Conservation (phyloP, 2,888 invertebrate species). For the Uloborus plumipes region DNA sequence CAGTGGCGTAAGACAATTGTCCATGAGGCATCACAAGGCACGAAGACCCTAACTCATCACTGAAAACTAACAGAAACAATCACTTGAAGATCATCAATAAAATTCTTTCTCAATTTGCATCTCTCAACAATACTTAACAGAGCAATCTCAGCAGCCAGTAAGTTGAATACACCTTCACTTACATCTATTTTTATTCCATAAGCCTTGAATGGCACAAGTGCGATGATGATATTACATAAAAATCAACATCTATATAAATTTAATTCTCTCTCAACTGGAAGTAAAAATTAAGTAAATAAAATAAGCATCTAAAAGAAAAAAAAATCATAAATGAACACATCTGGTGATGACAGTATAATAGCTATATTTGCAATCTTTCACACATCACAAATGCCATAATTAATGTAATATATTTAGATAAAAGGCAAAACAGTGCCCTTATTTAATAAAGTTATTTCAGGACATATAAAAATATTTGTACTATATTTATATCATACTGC, state of each 20-base stretch:
- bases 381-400: no score
- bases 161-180: neutral
- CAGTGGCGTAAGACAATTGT: constrained; percentile 11
- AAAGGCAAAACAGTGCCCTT: no score
- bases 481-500: neutral
- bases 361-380: no score
- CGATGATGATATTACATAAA: no score
- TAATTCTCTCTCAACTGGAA: no score
- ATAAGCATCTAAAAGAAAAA: neutral
- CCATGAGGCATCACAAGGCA: constrained; percentile 24
- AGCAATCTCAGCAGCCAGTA: constrained; percentile 37
- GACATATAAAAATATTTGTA: no score
- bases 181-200: no score
- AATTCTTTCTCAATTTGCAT: neutral
- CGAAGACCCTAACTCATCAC: constrained; percentile 39
- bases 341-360: constrained; percentile 1
- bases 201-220: no score
- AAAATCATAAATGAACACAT: constrained; percentile 13
- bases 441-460: no score
- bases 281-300: constrained; percentile 22
- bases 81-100: constrained; percentile 14
- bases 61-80: constrained; percentile 4
- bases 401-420: no score
- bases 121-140: neutral
- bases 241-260: no score